These are phyloP conservation scores for Spodoptera litura DNA, from an alignment of 1,140 invertebrate genomes.

Conservation along the genomic window DNA sequence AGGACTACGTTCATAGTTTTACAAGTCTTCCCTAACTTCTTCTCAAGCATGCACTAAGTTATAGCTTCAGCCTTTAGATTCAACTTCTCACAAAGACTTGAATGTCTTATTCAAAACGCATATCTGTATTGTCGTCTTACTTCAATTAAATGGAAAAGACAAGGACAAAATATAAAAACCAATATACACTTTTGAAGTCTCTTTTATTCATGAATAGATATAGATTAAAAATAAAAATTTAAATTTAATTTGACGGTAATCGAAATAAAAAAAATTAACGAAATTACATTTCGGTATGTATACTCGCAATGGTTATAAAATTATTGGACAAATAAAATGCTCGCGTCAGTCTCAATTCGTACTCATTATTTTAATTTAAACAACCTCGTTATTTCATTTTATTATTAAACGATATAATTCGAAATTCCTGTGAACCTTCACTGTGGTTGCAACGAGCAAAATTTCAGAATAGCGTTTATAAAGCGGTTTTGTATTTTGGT, in stretches of 20 bases:
- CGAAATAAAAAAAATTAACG: background rate
- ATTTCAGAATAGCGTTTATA: too few relatives aligned
- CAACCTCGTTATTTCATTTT: background rate
- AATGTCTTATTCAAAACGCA: background rate
- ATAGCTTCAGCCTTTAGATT: background rate
- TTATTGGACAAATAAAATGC: too few relatives aligned
- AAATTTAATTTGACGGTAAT: too few relatives aligned
- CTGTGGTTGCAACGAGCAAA: background rate
- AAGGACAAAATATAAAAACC: too few relatives aligned
- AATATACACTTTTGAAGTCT: too few relatives aligned
- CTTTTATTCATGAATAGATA: too few relatives aligned
- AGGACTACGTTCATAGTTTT: slow-evolving; percentile 9
- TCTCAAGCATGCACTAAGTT: background rate
- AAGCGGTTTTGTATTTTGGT: too few relatives aligned
- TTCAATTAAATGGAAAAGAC: too few relatives aligned
- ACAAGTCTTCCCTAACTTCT: background rate
- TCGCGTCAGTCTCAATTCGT: background rate
- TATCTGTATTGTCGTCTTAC: too few relatives aligned
- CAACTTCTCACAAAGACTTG: too few relatives aligned
- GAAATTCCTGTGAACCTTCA: background rate
- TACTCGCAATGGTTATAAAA: too few relatives aligned
- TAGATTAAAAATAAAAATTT: too few relatives aligned
- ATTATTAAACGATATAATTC: background rate
- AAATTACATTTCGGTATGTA: background rate
- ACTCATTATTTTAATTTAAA: slow-evolving; percentile 4